Evolutionary conservation across 2,113 vertebrate genomes (phyloP), one percentile per base, ranked within the genome.

Genomic region (Sinocyclocheilus maitianheensis): DNA sequence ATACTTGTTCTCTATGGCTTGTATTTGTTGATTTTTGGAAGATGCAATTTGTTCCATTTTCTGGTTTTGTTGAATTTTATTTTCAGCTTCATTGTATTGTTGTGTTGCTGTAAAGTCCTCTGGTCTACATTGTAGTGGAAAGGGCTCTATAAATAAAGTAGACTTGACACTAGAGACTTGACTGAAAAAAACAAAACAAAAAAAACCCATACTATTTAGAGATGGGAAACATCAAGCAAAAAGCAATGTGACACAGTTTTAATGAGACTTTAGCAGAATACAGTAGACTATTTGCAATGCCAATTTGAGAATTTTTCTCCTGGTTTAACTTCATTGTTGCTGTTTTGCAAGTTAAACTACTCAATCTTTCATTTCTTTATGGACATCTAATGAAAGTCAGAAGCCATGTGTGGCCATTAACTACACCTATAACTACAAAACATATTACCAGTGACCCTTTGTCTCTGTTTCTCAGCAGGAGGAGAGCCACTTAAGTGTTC

Each of bases 401-500:
- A 80, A 80, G 81, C 77, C 55, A 76, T 83, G 30, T 24, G 60
- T 78, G 67, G 12, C 43, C 80, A 84, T 89, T 84, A 78, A 86
- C 75, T 86, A 60, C 34, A 80, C 9, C 55, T 37, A 48, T 87
- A 85, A 72, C 79, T 60, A 85, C 69, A 63, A 78, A 82, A 72
- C 83, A 81, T 53, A 75, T 81, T 84, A 78, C 77, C 60, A 69
- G 7, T 72, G 65, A 85, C 65, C 55, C 83, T 65, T 69, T 86
- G 76, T 83, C 81, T 71, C 58, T 24, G 67, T 12, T 62, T 85
- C 85, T 83, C 80, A 82, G 87, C 83, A 81, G 83, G 67, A 79
- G 60, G 65, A 71, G 76, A 78, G 81, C 24, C 86, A 87, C 83
- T 87, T 77, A 58, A 85, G 84, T 77, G 51, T 77, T 83, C 40